A percentile compares a stretch with the other conserved stretches of the same genome.
Evolutionary conservation across 1,140 invertebrate species (phyloP).

Genomic region (Sinonovacula constricta): DNA sequence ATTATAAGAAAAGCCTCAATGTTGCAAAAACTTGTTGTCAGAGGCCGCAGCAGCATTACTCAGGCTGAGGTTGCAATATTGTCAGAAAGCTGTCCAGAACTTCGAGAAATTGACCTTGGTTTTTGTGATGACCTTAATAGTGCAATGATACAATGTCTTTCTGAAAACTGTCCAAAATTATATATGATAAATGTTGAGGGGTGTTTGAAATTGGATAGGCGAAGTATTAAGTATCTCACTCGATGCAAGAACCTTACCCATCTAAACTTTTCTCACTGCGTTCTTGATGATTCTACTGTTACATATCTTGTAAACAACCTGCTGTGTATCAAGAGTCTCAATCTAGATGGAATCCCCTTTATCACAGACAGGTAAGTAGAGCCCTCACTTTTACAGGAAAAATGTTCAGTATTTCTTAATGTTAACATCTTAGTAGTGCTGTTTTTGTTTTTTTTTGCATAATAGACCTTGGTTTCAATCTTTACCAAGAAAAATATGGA

Average conservation of each 20-base stretch:
- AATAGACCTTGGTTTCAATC: no score
- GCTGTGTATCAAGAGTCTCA: slow-evolving; percentile 14
- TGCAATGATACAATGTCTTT: slow-evolving; percentile 12
- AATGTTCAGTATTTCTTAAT: no score
- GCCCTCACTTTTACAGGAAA: no score
- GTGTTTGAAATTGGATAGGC: slow-evolving; percentile 5
- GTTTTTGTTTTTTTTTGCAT: no score
- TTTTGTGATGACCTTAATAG: slow-evolving; percentile 29
- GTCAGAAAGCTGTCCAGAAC: slow-evolving; percentile 17
- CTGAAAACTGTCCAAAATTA: slow-evolving; percentile 26
- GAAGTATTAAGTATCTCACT: slow-evolving; percentile 7
- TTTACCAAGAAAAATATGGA: no score
- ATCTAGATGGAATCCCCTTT: slow-evolving; percentile 42
- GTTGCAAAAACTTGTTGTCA: slow-evolving; percentile 8
- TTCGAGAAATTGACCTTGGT: slow-evolving; percentile 35
- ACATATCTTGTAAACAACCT: slow-evolving; percentile 4
- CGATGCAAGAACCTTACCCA: slow-evolving; percentile 24
- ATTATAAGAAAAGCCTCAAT: slow-evolving; percentile 17
- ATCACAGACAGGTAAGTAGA: slow-evolving; percentile 44
- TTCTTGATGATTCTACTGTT: slow-evolving; percentile 1
- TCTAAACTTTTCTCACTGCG: slow-evolving; percentile 43
- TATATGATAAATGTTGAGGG: slow-evolving; percentile 36
- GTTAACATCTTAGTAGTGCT: no score
- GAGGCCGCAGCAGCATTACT: slow-evolving; percentile 17
- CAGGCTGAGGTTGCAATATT: slow-evolving; percentile 36